Evolutionary conservation across 2,797 vertebrate species (phyloP).

Genomic region (Paedocypris micromegethes): DNA sequence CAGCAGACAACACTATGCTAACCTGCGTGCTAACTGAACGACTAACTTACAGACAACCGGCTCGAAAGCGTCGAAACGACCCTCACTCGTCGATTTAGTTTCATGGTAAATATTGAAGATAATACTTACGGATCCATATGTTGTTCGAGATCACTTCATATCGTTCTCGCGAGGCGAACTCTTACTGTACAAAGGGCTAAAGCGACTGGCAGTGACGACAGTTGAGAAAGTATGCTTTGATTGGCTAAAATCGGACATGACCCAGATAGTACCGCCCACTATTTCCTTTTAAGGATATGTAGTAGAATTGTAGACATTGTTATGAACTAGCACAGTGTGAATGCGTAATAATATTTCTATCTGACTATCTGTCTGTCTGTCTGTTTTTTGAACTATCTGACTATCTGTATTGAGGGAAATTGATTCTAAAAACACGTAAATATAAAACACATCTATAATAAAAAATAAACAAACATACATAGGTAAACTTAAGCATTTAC

Average conservation of each 20-base stretch:
- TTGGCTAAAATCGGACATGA: constrained; percentile 10
- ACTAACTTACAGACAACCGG: background rate
- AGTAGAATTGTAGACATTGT: too few relatives aligned
- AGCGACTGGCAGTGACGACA: constrained; percentile 11
- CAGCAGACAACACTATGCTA: constrained; percentile 14
- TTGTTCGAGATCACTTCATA: constrained; percentile 2
- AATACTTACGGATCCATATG: constrained; percentile 43
- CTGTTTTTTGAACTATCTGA: too few relatives aligned
- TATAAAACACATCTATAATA: too few relatives aligned
- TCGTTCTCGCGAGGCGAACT: constrained; percentile 5
- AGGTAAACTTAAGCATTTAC: too few relatives aligned
- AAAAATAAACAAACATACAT: too few relatives aligned
- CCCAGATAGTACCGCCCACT: background rate
- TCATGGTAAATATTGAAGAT: background rate
- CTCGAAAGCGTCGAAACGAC: background rate
- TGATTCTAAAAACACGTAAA: too few relatives aligned
- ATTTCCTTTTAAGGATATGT: too few relatives aligned
- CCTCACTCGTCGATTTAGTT: background rate
- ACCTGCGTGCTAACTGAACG: background rate
- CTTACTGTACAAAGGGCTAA: constrained; percentile 13
- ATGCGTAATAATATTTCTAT: too few relatives aligned
- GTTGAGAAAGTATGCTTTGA: background rate
- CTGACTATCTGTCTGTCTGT: too few relatives aligned
- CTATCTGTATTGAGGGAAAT: too few relatives aligned
- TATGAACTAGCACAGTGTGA: too few relatives aligned